Percentiles rank a stretch among this genome's conserved stretches.
These are phyloP conservation scores for Megaceryle maxima DNA, from an alignment of 2,113 vertebrate species.

Conservation along the genomic window DNA sequence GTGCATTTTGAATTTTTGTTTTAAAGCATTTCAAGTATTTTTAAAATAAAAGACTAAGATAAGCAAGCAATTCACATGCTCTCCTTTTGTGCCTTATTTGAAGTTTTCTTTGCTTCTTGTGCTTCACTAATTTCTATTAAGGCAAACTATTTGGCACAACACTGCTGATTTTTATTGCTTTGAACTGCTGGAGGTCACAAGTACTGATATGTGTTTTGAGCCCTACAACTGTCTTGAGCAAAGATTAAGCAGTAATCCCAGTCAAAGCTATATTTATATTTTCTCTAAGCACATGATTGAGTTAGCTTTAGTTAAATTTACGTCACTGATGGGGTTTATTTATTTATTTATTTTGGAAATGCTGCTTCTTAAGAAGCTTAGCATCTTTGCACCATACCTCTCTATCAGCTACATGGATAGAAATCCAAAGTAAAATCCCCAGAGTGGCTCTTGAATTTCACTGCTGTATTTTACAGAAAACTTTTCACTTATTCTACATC, in stretches of 20 bases:
- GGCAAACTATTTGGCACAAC: not conserved
- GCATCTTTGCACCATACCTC: not conserved
- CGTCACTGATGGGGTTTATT: not conserved
- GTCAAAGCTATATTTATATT: not conserved
- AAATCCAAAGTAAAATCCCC: not conserved
- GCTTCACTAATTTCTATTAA: not conserved
- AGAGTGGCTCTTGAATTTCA: not conserved
- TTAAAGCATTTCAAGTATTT: not conserved
- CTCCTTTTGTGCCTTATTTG: not conserved
- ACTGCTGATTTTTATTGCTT: not conserved
- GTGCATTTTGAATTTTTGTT: not conserved
- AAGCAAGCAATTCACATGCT: not conserved
- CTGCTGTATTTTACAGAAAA: not conserved
- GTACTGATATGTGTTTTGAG: fast-evolving
- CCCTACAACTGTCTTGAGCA: not conserved
- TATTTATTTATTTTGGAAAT: not conserved
- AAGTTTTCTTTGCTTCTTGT: not conserved
- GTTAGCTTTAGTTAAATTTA: not conserved
- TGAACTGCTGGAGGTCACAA: not conserved
- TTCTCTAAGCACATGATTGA: not conserved
- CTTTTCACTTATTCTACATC: slow-evolving; percentile 25
- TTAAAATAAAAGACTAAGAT: not conserved
- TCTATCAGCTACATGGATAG: not conserved
- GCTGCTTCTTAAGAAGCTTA: not conserved
- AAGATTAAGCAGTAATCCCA: not conserved